Conservation (phyloP, 1,140 invertebrate genomes). For the Temnothorax longispinosus region DNA sequence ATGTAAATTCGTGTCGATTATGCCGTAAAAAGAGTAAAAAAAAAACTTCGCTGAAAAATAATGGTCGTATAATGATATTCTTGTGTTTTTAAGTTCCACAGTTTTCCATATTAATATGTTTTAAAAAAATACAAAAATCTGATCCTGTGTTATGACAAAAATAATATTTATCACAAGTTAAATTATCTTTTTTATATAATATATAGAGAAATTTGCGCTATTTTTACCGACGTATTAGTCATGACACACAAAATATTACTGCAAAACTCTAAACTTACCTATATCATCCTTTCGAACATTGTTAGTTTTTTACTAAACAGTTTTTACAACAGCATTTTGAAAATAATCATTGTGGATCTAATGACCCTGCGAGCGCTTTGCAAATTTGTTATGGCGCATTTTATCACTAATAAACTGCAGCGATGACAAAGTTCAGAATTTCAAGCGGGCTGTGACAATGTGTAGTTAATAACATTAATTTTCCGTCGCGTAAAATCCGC, state of each 20-base stretch:
- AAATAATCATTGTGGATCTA: constrained; percentile 42
- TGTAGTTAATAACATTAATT: constrained; percentile 72
- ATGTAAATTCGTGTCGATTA: constrained; percentile 67
- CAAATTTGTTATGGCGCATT: constrained; percentile 29
- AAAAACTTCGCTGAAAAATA: constrained; percentile 14
- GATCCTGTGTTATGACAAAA: background rate
- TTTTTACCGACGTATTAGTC: background rate
- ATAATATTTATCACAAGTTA: background rate
- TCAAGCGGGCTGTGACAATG: constrained; percentile 54
- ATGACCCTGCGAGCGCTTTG: constrained; percentile 12
- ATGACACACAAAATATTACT: background rate
- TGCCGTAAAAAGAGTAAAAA: constrained; percentile 25
- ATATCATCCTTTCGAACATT: background rate
- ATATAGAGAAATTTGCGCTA: background rate
- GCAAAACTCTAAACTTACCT: background rate
- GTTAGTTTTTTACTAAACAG: background rate
- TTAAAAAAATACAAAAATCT: background rate
- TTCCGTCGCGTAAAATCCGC: constrained; percentile 15
- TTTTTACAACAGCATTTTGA: background rate
- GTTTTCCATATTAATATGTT: constrained; percentile 21
- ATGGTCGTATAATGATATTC: constrained; percentile 37
- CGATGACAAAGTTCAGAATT: constrained; percentile 63
- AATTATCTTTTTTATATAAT: background rate
- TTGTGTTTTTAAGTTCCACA: constrained; percentile 8
- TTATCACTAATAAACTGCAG: constrained; percentile 53